Evolutionary conservation across 2,888 invertebrate genomes (phyloP).

Genomic region (Rosalia funebris): DNA sequence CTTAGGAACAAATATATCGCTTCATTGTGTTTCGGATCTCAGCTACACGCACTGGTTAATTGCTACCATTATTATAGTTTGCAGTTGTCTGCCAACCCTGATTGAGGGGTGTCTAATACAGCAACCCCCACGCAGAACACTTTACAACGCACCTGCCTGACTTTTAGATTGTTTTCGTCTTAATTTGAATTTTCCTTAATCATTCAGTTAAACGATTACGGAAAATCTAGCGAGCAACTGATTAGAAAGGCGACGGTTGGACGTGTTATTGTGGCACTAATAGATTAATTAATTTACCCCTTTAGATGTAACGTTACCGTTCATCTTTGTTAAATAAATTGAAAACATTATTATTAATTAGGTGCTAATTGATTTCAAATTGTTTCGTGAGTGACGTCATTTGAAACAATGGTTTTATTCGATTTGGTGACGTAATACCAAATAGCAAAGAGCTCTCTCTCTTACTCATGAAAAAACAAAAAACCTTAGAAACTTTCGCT

Average conservation of each 20-base stretch:
- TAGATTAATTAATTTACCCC: slow-evolving; percentile 41
- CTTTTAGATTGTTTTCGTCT: slow-evolving; percentile 21
- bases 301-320: slow-evolving; percentile 31
- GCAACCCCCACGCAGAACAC: slow-evolving; percentile 11
- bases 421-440: too few relatives aligned
- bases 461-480: too few relatives aligned
- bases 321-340: slow-evolving; percentile 36
- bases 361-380: slow-evolving; percentile 33
- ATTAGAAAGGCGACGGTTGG: slow-evolving; percentile 29
- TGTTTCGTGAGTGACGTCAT: slow-evolving; percentile 11
- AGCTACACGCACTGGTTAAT: slow-evolving; percentile 2
- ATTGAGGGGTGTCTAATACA: slow-evolving; percentile 18
- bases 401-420: too few relatives aligned
- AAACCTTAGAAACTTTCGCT: too few relatives aligned
- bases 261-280: slow-evolving; percentile 33
- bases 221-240: slow-evolving; percentile 23
- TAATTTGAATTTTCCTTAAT: slow-evolving; percentile 35
- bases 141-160: slow-evolving; percentile 28
- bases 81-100: slow-evolving; percentile 9
- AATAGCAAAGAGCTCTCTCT: too few relatives aligned
- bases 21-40: slow-evolving; percentile 2
- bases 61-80: slow-evolving; percentile 23
- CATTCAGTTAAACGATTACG: slow-evolving; percentile 16
- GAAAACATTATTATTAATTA: slow-evolving; percentile 38
- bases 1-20: neutral